These are phyloP conservation scores for Therioaphis trifolii DNA, from an alignment of 2,888 invertebrate species.

Conservation along the genomic window DNA sequence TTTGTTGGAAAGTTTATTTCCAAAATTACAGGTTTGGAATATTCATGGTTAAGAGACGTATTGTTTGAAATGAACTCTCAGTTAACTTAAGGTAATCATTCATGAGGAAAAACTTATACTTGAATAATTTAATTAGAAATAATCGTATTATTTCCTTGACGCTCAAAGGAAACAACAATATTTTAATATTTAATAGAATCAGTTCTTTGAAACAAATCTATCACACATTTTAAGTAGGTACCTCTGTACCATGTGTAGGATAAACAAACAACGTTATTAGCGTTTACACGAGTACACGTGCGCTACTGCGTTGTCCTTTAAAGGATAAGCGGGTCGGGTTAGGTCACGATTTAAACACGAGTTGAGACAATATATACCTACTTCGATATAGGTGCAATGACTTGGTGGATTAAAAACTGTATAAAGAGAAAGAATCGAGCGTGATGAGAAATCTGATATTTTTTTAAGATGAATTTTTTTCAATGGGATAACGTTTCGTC, in stretches of 20 bases:
- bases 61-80: too few species aligned
- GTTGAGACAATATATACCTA: neutral
- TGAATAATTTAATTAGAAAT: too few species aligned
- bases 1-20: too few species aligned
- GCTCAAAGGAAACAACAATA: too few species aligned
- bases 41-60: too few species aligned
- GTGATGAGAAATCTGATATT: neutral
- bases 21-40: too few species aligned
- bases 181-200: too few species aligned
- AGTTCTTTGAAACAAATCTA: neutral
- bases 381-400: too few species aligned
- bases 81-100: too few species aligned
- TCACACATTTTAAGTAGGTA: neutral
- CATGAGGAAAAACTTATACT: too few species aligned
- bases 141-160: too few species aligned
- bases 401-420: neutral
- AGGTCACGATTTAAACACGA: neutral
- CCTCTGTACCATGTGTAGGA: neutral
- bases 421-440: neutral
- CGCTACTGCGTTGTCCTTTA: neutral
- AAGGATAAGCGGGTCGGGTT: conserved; percentile 11
- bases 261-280: conserved; percentile 4
- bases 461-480: neutral
- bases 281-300: neutral
- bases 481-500: neutral